Evolutionary conservation across 1,140 invertebrate genomes (phyloP).

Genomic region (Drosophila bocqueti): DNA sequence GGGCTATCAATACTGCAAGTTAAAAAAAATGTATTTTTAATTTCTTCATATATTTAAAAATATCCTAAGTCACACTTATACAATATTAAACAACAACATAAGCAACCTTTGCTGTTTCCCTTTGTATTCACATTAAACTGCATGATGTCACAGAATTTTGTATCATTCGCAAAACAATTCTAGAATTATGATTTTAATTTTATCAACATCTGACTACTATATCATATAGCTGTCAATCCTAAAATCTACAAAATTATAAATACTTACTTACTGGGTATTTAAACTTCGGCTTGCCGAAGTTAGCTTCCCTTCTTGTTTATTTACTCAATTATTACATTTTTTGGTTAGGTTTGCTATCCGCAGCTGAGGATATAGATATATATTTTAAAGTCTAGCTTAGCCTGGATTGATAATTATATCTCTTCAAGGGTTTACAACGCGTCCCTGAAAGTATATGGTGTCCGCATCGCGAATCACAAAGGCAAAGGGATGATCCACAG

Average conservation of each 20-base stretch:
- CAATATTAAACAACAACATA: neutral
- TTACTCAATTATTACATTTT: no score
- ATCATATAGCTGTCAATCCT: no score
- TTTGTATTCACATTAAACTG: neutral
- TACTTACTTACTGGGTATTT: no score
- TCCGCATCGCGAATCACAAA: slow-evolving; percentile 36
- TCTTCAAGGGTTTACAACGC: slow-evolving; percentile 15
- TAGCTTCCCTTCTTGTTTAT: no score
- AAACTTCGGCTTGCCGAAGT: no score
- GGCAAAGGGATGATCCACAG: slow-evolving; percentile 74
- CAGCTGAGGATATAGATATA: neutral
- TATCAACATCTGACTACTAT: no score
- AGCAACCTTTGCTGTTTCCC: neutral
- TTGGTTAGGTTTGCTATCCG: neutral
- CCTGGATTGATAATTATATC: no score
- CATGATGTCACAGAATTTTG: neutral
- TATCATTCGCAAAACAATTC: neutral
- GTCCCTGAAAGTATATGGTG: slow-evolving; percentile 33
- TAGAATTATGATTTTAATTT: no score
- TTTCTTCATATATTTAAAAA: neutral
- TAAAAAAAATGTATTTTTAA: neutral
- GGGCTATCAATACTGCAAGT: neutral
- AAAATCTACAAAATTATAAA: no score
- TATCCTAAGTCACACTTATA: neutral
- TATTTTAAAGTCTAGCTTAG: neutral